Evolutionary conservation across 2,888 invertebrate species (phyloP).

Genomic region (Allygus modestus): DNA sequence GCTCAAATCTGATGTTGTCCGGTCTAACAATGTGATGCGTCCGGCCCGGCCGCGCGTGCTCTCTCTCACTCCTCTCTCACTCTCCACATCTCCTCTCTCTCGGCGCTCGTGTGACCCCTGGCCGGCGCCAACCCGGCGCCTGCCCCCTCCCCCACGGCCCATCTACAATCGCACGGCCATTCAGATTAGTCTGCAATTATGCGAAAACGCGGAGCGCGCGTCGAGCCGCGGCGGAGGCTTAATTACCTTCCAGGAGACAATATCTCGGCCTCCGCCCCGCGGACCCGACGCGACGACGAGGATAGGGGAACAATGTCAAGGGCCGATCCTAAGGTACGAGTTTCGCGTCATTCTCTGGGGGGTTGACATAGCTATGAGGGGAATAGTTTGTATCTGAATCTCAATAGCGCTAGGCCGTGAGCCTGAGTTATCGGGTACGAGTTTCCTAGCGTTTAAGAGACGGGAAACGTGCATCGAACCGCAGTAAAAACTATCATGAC

Average conservation of each 20-base stretch:
- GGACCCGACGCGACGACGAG: not conserved
- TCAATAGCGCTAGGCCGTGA: too few relatives aligned
- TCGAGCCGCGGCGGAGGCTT: not conserved
- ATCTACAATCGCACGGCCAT: conserved; percentile 24
- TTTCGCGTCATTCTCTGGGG: too few relatives aligned
- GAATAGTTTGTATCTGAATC: too few relatives aligned
- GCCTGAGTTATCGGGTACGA: too few relatives aligned
- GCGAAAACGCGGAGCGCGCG: conserved; percentile 38
- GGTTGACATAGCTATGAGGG: too few relatives aligned
- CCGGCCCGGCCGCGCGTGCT: not conserved
- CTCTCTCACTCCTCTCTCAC: not conserved
- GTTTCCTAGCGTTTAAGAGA: too few relatives aligned
- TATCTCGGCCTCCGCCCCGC: not conserved
- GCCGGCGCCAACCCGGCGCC: too few relatives aligned
- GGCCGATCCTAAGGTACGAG: too few relatives aligned
- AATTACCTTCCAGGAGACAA: conserved; percentile 38
- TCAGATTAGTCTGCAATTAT: conserved; percentile 47
- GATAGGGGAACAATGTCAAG: too few relatives aligned
- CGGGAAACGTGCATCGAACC: too few relatives aligned
- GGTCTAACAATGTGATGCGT: conserved; percentile 26
- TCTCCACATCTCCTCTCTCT: conserved; percentile 12
- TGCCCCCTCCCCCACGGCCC: conserved; percentile 9
- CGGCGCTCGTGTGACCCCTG: conserved; percentile 7
- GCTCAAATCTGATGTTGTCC: conserved; percentile 31
- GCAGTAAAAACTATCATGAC: too few relatives aligned